A percentile compares a stretch with the other conserved stretches of the same genome.
phyloP scores from a whole-genome alignment of 2,888 invertebrate species.

The Oscheius sp. region DNA sequence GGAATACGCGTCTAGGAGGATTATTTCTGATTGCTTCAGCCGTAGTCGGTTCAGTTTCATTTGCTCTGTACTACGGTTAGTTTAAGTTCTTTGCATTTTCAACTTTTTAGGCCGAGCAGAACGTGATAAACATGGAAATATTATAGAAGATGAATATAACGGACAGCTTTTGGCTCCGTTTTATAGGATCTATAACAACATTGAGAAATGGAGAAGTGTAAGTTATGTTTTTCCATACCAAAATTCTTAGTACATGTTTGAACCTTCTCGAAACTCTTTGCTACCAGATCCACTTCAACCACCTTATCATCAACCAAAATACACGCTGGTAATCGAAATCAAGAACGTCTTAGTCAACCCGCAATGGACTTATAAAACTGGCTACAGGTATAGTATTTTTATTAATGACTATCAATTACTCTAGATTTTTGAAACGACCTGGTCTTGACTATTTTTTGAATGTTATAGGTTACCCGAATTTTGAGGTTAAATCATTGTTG shows the following conservation, averaged over 20 bases:
- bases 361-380: slow-evolving; percentile 83
- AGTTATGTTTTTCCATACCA: slow-evolving; percentile 10
- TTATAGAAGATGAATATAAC: slow-evolving; percentile 55
- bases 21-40: slow-evolving; percentile 43
- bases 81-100: neutral
- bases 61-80: slow-evolving; percentile 62
- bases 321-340: slow-evolving; percentile 93
- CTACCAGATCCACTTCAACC: slow-evolving; percentile 89
- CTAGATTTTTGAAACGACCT: slow-evolving; percentile 97
- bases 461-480: slow-evolving; percentile 84
- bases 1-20: slow-evolving; percentile 57
- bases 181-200: slow-evolving; percentile 57
- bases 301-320: slow-evolving; percentile 92
- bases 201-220: slow-evolving; percentile 60
- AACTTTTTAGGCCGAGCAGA: slow-evolving; percentile 44
- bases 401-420: slow-evolving; percentile 71
- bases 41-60: slow-evolving; percentile 49
- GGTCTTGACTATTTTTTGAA: slow-evolving; percentile 93
- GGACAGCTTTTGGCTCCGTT: slow-evolving; percentile 58
- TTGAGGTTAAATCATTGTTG: slow-evolving; percentile 77
- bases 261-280: slow-evolving; percentile 90
- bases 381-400: slow-evolving; percentile 49
- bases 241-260: slow-evolving; percentile 76
- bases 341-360: slow-evolving; percentile 95
- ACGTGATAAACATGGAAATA: slow-evolving; percentile 57